These are phyloP conservation scores for Nothobranchius furzeri DNA, from an alignment of 2,113 vertebrate species.

Conservation along the genomic window DNA sequence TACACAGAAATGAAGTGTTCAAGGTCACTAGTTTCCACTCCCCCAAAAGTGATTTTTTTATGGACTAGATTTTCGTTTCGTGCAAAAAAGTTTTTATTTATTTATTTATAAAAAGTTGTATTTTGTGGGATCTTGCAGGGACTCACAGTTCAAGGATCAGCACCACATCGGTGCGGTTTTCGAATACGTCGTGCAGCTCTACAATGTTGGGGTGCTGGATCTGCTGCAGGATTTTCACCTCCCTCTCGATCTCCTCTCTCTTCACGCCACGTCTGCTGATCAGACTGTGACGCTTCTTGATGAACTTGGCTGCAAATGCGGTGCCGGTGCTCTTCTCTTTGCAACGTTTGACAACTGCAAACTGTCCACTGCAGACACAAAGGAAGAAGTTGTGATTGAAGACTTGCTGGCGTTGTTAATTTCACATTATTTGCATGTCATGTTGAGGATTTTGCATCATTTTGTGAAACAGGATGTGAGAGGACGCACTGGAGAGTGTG, in stretches of 20 bases:
- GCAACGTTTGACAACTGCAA: constrained; percentile 94
- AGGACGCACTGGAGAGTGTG: constrained; percentile 13
- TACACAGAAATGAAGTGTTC: neutral
- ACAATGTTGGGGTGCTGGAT: constrained; percentile 90
- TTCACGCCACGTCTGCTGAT: constrained; percentile 89
- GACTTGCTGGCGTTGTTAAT: neutral
- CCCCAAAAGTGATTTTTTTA: no score
- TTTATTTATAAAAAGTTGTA: no score
- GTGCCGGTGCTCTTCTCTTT: constrained; percentile 83
- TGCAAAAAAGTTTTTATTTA: no score
- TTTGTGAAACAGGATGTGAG: constrained; percentile 44
- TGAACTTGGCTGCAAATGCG: constrained; percentile 93
- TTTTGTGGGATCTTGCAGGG: neutral
- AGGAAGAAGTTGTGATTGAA: constrained; percentile 5
- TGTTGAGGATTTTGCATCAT: no score
- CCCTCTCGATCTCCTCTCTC: constrained; percentile 90
- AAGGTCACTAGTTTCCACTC: neutral
- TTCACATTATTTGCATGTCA: neutral
- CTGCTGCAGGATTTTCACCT: constrained; percentile 91
- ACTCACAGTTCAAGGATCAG: constrained; percentile 98
- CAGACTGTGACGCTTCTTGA: constrained; percentile 91
- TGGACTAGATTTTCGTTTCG: no score
- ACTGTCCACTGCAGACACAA: constrained; percentile 87
- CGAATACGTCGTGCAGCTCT: constrained; percentile 89
- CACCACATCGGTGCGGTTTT: constrained; percentile 94